phyloP scores from a whole-genome alignment of 2,888 invertebrate genomes.

The Pharmacophagus antenor region DNA sequence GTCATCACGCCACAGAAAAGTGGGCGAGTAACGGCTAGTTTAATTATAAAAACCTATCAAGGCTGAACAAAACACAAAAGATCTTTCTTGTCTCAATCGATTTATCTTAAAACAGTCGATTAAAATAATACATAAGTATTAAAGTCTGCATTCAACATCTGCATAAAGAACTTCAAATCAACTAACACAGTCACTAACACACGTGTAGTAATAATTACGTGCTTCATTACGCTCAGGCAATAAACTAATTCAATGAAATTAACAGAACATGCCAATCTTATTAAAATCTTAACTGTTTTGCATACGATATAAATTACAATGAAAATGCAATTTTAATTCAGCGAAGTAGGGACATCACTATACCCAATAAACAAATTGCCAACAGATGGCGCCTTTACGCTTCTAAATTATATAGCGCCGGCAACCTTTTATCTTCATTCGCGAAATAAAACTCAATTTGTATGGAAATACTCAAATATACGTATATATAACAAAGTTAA shows the following conservation, averaged over 20 bases:
- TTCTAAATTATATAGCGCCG: constrained; percentile 27
- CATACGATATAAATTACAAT: constrained; percentile 14
- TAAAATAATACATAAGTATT: too few relatives aligned
- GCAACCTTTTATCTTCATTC: constrained; percentile 28
- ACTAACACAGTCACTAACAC: background rate
- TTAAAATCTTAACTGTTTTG: background rate
- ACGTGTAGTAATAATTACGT: constrained; percentile 1
- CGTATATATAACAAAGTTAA: background rate
- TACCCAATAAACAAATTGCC: constrained; percentile 29
- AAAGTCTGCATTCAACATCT: too few relatives aligned
- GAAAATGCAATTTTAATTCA: constrained; percentile 24
- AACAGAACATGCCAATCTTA: background rate
- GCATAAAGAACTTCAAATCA: background rate
- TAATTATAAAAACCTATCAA: too few relatives aligned
- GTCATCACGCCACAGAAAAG: too few relatives aligned
- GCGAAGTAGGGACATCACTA: constrained; percentile 26
- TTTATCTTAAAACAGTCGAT: too few relatives aligned
- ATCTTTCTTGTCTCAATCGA: too few relatives aligned
- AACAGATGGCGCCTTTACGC: constrained; percentile 30
- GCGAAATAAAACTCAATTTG: constrained; percentile 22
- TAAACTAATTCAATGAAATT: constrained; percentile 8
- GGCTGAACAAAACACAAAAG: too few relatives aligned
- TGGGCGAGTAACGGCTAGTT: too few relatives aligned
- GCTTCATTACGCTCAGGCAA: constrained; percentile 6
- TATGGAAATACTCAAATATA: constrained; percentile 9